A percentile compares a stretch with the other conserved stretches of the same genome.
Conservation (phyloP, 2,888 invertebrate genomes). For the Folsomia manolachei region DNA sequence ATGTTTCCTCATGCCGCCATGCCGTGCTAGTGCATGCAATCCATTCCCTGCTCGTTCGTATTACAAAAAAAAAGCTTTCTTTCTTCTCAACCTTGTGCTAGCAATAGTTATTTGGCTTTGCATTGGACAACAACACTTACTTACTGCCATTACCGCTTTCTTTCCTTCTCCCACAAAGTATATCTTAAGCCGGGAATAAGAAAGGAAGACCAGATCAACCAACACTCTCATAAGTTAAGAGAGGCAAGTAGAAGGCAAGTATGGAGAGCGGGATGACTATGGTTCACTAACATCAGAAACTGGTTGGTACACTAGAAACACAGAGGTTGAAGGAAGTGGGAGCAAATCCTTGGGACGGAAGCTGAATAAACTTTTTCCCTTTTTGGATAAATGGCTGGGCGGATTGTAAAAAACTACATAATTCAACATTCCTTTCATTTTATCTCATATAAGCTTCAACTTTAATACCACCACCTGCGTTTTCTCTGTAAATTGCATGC, state of each 20-base stretch:
- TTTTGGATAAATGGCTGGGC: constrained; percentile 11
- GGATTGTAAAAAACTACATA: constrained; percentile 24
- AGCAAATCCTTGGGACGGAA: background rate
- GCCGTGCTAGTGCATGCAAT: background rate
- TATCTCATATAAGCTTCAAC: constrained; percentile 22
- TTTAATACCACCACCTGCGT: constrained; percentile 24
- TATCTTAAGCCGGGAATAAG: too few species aligned
- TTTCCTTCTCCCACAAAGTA: background rate
- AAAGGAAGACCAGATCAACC: background rate
- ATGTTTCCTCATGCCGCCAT: background rate
- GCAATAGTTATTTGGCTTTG: background rate
- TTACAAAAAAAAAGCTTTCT: background rate
- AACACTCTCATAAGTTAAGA: background rate
- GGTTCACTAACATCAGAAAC: too few species aligned
- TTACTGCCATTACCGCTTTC: background rate
- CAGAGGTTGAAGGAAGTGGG: background rate
- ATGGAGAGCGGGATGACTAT: background rate
- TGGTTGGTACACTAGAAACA: too few species aligned
- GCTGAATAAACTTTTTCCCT: constrained; percentile 16
- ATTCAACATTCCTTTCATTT: constrained; percentile 25
- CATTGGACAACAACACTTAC: background rate
- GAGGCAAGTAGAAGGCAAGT: background rate
- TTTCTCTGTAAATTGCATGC: constrained; percentile 18
- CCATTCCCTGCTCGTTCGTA: background rate
- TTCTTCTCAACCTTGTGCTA: background rate